Percentiles rank a stretch among this genome's conserved stretches.
These are phyloP conservation scores for Melipona quadrifasciata DNA, from an alignment of 1,140 invertebrate species.

Conservation along the genomic window DNA sequence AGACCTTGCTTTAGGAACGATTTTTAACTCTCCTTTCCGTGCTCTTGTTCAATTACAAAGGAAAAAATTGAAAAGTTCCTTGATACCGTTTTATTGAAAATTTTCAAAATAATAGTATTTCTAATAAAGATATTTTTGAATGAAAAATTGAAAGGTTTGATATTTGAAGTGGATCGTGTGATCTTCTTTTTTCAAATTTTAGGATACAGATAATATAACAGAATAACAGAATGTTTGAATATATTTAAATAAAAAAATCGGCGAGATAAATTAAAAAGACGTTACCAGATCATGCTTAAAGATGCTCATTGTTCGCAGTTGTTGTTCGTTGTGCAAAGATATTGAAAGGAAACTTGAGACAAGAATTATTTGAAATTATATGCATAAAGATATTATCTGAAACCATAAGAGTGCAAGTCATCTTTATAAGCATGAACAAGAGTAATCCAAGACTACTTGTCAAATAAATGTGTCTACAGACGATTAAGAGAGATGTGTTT, in stretches of 20 bases:
- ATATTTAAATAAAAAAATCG: neutral
- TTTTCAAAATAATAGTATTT: too few relatives aligned
- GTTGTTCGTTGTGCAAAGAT: neutral
- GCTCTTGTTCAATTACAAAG: neutral
- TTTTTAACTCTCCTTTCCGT: neutral
- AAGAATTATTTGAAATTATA: neutral
- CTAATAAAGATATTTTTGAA: too few relatives aligned
- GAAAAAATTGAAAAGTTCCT: neutral
- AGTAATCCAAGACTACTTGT: neutral
- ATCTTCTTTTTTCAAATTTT: neutral
- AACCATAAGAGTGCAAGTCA: neutral
- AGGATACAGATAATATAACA: neutral
- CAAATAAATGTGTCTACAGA: neutral
- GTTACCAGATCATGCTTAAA: neutral
- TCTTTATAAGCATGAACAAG: neutral
- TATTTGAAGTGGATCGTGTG: neutral
- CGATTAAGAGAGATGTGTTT: neutral
- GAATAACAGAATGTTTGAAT: neutral
- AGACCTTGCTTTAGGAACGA: neutral
- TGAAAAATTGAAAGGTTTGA: neutral
- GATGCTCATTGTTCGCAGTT: neutral
- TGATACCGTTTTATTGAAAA: neutral
- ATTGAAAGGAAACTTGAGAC: neutral
- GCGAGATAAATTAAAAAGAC: neutral
- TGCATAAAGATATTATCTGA: neutral